Conservation (phyloP, 2,797 vertebrate species). For the Nannoperca australis region DNA sequence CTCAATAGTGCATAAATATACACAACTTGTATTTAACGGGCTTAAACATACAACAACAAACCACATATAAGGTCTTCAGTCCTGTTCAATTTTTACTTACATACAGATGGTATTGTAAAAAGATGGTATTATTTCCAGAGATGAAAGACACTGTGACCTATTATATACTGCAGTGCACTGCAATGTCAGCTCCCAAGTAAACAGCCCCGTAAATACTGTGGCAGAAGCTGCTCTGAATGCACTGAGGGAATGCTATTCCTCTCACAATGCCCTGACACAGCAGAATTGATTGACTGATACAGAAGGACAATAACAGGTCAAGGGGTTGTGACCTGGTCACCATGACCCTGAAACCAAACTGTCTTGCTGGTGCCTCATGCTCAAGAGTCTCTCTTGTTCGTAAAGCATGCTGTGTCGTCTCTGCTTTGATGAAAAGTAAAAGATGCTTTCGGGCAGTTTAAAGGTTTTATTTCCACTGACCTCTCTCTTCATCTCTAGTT, state of each 20-base stretch:
- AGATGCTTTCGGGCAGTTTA: conserved; percentile 9
- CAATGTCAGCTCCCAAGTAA: conserved; percentile 46
- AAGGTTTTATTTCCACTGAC: conserved; percentile 32
- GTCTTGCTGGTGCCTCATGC: conserved; percentile 14
- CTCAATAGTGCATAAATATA: not conserved
- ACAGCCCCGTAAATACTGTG: conserved; percentile 41
- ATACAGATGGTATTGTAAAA: not conserved
- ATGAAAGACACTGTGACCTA: conserved; percentile 42
- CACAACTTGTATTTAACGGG: not conserved
- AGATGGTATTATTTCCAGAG: not conserved
- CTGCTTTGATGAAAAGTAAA: conserved; percentile 19
- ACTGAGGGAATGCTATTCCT: conserved; percentile 16
- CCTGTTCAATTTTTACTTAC: not conserved
- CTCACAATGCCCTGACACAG: conserved; percentile 41
- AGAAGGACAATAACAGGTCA: conserved; percentile 38
- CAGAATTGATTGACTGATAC: conserved; percentile 27
- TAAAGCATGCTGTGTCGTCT: not conserved
- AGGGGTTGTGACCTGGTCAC: conserved; percentile 34
- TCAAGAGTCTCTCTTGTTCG: conserved; percentile 4
- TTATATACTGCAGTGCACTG: conserved; percentile 47
- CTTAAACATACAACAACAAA: not conserved
- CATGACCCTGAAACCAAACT: conserved; percentile 25
- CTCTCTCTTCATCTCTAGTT: conserved; percentile 24
- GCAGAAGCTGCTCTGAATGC: conserved; percentile 17
- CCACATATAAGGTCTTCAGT: not conserved